phyloP scores from a whole-genome alignment of 1,140 invertebrate species.

The Zaprionus kolodkinae region DNA sequence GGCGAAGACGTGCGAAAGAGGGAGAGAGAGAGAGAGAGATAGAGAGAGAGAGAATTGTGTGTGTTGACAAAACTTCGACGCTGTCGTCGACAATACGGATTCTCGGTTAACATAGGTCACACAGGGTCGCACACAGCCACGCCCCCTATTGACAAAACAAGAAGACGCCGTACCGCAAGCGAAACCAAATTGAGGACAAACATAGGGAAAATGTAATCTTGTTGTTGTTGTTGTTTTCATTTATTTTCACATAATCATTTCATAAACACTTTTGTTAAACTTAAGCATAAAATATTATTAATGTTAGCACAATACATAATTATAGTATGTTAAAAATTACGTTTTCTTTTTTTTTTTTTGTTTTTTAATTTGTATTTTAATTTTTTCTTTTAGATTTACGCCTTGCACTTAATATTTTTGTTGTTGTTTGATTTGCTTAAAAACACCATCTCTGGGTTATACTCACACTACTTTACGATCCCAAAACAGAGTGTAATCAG shows the following conservation, averaged over 20 bases:
- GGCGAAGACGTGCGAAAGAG: constrained; percentile 37
- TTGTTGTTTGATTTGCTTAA: constrained; percentile 40
- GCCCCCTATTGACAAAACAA: constrained; percentile 68
- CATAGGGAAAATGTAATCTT: not conserved
- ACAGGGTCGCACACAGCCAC: constrained; percentile 5
- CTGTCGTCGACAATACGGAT: not conserved
- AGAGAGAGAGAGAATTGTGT: not conserved
- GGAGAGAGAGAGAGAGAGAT: too few relatives aligned
- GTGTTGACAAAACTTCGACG: constrained; percentile 54
- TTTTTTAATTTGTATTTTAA: constrained; percentile 3
- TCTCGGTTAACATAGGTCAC: constrained; percentile 51
- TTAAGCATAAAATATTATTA: constrained; percentile 58
- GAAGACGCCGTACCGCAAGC: not conserved
- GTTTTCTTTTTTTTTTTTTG: constrained; percentile 35
- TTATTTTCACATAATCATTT: constrained; percentile 53
- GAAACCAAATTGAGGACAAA: constrained; percentile 18
- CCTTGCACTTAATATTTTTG: constrained; percentile 8
- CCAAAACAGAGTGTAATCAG: constrained; percentile 14
- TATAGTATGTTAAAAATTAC: constrained; percentile 47
- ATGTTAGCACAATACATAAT: constrained; percentile 58
- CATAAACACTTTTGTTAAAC: constrained; percentile 58
- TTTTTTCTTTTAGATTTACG: not conserved
- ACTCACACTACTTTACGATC: constrained; percentile 15
- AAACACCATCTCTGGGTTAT: constrained; percentile 35
- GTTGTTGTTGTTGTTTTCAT: constrained; percentile 21